Evolutionary conservation across 2,113 vertebrate genomes (phyloP), one percentile per base, ranked within the genome.

Genomic region (Misgurnus mizolepis): DNA sequence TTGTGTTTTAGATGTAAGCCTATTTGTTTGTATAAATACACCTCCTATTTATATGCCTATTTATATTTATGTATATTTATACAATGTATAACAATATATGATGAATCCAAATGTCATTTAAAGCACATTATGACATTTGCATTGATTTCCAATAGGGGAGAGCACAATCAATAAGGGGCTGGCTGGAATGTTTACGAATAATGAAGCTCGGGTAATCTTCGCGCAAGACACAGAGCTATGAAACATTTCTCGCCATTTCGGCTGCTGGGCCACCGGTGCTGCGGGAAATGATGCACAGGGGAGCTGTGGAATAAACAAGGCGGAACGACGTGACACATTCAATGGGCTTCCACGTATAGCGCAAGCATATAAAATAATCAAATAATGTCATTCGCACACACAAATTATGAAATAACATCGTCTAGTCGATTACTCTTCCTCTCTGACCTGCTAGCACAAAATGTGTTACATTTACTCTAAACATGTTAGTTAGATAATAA

Each of bases 131-230:
- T 87, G 74, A 87, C 75, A 79, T 82, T 70, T 60, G 18, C 14
- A 83, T 89, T 76, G 85, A 89, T 89, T 86, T 80, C 62, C 76
- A 72, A 84, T 89, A 67, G 40, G 45, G 34, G 61, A 73, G 12
- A 39, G 80, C 64, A 11, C 41, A 80, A 87, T 90, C 87, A 86
- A 87, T 91, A 85, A 34, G 7, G 43, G 18, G 71, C 75, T 77
- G 74, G 69, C 73, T 83, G 67, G 76, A 80, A 45, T 67, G 53
- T 11, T 67, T 65, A 58, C 79, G 83, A 83, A 81, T 76, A 68
- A 77, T 79, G 64, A 12, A 69, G 45, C 12, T 56, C 60, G 77
- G 71, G 43, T 65, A 56, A 71, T 69, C 68, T 62, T 49, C 22
- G 34, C 39, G 60, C 67, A 78, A 65, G 67, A 60, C 74, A 77